Conservation (phyloP, 2,113 vertebrate species). For the Pristiophorus japonicus region DNA sequence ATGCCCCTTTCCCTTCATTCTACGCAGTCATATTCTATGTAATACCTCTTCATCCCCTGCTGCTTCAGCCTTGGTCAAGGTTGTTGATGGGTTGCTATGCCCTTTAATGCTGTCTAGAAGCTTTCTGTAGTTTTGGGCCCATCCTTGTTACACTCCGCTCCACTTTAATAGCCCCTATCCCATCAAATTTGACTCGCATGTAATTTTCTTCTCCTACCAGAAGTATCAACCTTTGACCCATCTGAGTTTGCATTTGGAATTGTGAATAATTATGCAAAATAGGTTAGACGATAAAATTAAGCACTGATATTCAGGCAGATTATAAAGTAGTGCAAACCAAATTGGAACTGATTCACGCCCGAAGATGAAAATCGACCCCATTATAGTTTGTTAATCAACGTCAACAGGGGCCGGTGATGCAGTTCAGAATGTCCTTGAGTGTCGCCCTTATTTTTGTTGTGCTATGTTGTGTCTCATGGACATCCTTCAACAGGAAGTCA, state of each 20-base stretch:
- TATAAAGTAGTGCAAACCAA: not conserved
- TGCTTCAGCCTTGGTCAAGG: not conserved
- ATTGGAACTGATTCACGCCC: too few species aligned
- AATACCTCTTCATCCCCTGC: not conserved
- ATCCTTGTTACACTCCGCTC: not conserved
- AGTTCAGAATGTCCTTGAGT: not conserved
- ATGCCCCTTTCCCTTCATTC: not conserved
- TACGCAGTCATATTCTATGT: not conserved
- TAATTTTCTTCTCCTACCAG: not conserved
- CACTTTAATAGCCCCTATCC: not conserved
- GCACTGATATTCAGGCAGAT: not conserved
- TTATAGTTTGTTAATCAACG: not conserved
- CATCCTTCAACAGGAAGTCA: not conserved
- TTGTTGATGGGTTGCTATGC: not conserved
- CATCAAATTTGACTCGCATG: too few species aligned
- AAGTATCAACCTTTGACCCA: not conserved
- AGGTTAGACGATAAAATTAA: not conserved
- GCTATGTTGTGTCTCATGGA: not conserved
- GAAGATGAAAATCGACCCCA: not conserved
- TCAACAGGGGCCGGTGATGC: not conserved
- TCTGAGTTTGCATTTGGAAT: not conserved
- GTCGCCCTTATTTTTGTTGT: not conserved
- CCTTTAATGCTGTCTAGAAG: not conserved
- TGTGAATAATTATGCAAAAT: not conserved
- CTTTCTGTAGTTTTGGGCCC: not conserved